Percentiles rank a stretch among this genome's conserved stretches.
phyloP scores from a whole-genome alignment of 2,888 invertebrate genomes.

The Mesorhabditis sp. region DNA sequence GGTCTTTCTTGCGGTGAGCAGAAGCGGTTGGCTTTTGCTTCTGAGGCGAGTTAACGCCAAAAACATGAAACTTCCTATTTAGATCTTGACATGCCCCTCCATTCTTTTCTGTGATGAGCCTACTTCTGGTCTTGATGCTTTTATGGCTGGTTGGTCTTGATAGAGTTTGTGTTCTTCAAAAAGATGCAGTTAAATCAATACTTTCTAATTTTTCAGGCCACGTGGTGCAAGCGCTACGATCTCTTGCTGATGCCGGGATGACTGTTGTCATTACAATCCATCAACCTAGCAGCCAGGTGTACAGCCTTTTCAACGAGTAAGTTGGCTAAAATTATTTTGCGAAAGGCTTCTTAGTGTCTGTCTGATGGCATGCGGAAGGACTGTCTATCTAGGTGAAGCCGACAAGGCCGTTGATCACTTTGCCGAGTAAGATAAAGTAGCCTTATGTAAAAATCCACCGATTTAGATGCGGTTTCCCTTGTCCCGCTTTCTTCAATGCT shows the following conservation, averaged over 20 bases:
- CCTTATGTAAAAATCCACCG: not conserved
- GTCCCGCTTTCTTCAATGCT: conserved; percentile 57
- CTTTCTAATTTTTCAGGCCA: conserved; percentile 19
- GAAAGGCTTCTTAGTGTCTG: conserved; percentile 57
- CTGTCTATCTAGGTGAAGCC: conserved; percentile 76
- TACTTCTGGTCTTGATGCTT: conserved; percentile 63
- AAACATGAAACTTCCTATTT: conserved; percentile 8
- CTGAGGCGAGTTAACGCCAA: conserved; percentile 68
- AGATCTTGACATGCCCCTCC: conserved; percentile 63
- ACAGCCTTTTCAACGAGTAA: conserved; percentile 77
- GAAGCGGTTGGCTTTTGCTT: conserved; percentile 85
- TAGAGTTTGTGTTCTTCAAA: no score
- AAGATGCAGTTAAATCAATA: not conserved
- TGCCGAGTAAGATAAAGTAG: conserved; percentile 46
- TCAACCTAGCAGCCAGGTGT: conserved; percentile 85
- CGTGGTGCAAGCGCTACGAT: conserved; percentile 36
- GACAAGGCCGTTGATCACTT: conserved; percentile 77
- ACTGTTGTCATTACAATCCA: conserved; percentile 88
- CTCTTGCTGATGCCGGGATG: conserved; percentile 68
- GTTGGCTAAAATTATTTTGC: conserved; percentile 9
- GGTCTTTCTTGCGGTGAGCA: conserved; percentile 89
- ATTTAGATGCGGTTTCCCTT: conserved; percentile 43
- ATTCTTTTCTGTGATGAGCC: conserved; percentile 65
- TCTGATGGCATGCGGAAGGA: conserved; percentile 84
- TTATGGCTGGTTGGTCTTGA: conserved; percentile 43